A percentile compares a stretch with the other conserved stretches of the same genome.
Evolutionary conservation across 2,113 vertebrate species (phyloP).

Genomic region (Siniperca chuatsi): DNA sequence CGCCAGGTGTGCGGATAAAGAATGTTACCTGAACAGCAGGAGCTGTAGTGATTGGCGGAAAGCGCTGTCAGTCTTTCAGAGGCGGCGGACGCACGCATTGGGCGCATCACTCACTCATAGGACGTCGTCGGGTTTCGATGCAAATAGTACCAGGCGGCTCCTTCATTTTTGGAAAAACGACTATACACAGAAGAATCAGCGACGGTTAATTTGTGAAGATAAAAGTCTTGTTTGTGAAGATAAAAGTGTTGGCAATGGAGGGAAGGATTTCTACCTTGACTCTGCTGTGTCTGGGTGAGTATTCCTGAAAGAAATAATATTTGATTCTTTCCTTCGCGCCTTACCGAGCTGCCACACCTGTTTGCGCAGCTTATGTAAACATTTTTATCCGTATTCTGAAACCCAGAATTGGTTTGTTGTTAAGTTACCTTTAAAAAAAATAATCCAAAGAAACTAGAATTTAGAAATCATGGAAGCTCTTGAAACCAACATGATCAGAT

Average conservation of each 20-base stretch:
- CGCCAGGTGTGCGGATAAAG: conserved; percentile 21
- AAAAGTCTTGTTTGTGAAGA: accelerated
- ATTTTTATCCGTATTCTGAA: not conserved
- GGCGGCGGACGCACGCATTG: not conserved
- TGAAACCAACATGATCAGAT: not conserved
- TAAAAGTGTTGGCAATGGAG: conserved; percentile 7
- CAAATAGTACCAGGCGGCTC: not conserved
- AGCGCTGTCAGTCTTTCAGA: conserved; percentile 29
- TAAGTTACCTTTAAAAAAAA: not conserved
- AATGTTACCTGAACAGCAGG: not conserved
- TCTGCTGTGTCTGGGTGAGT: conserved; percentile 73
- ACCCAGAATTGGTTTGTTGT: not conserved
- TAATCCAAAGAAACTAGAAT: not conserved
- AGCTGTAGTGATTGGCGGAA: conserved; percentile 56
- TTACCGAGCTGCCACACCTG: conserved; percentile 62
- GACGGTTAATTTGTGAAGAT: too few species aligned
- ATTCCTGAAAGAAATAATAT: not conserved
- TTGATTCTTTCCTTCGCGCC: not conserved
- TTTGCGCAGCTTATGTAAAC: conserved; percentile 16
- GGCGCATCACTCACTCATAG: not conserved
- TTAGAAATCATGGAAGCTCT: accelerated
- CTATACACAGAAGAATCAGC: not conserved
- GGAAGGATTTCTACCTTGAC: not conserved
- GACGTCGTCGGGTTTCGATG: conserved; percentile 38
- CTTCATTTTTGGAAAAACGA: not conserved